Evolutionary conservation across 2,113 vertebrate species (phyloP).

Genomic region (Cercocebus atys): DNA sequence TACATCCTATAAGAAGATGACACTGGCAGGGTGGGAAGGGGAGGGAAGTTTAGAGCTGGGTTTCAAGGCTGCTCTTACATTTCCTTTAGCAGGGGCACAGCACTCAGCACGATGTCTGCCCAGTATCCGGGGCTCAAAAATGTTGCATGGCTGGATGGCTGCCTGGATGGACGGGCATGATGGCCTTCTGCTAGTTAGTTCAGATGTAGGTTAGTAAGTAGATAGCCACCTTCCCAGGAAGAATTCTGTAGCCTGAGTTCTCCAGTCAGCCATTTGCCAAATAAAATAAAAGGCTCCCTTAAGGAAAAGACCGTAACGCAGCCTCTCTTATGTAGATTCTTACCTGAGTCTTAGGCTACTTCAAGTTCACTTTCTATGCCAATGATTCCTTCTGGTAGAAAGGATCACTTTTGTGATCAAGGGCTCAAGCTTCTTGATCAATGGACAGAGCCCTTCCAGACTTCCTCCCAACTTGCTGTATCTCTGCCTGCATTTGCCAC

Average conservation of each 20-base stretch:
- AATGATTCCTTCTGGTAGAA: background rate
- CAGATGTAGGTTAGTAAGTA: background rate
- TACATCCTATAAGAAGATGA: background rate
- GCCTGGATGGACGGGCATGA: accelerated
- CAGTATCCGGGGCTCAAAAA: background rate
- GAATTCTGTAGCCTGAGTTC: background rate
- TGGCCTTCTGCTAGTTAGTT: background rate
- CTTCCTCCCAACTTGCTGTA: background rate
- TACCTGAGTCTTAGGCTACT: background rate
- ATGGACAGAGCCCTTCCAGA: background rate
- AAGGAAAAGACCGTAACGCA: background rate
- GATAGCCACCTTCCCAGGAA: background rate
- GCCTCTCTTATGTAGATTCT: background rate
- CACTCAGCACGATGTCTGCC: background rate
- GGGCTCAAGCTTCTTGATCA: no score
- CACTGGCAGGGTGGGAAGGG: background rate
- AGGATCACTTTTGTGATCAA: background rate
- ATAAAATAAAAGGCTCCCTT: background rate
- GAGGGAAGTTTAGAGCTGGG: background rate
- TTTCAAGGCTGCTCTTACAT: background rate
- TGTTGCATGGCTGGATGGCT: background rate
- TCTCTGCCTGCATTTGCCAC: background rate
- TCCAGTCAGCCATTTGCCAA: background rate
- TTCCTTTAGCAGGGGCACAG: background rate
- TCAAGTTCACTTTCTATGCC: background rate